Percentiles rank a stretch among this genome's conserved stretches.
Conservation (phyloP, 2,888 invertebrate genomes). For the Mesorhabditis spiculigera region DNA sequence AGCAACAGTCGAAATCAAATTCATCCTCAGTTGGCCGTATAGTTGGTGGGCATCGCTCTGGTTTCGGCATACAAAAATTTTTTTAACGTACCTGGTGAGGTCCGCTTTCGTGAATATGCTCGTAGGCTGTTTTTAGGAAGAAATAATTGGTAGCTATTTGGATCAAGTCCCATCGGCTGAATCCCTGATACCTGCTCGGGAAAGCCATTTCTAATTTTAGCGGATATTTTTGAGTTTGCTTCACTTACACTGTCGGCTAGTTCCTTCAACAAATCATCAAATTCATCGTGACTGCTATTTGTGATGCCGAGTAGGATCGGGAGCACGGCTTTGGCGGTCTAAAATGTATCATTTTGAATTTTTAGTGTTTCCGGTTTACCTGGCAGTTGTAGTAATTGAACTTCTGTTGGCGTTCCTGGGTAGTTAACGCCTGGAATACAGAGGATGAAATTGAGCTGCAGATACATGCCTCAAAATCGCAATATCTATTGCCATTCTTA, state of each 20-base stretch:
- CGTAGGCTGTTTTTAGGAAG: background rate
- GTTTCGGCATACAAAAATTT: background rate
- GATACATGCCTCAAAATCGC: background rate
- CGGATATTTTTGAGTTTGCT: background rate
- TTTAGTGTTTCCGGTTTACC: background rate
- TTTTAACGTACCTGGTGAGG: background rate
- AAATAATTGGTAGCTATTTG: background rate
- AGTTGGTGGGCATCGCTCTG: conserved; percentile 6
- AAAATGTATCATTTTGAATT: background rate
- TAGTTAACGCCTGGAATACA: background rate
- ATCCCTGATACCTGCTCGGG: background rate
- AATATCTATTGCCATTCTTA: background rate
- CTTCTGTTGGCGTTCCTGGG: background rate
- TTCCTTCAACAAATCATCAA: background rate
- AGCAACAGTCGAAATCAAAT: background rate
- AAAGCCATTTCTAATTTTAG: background rate
- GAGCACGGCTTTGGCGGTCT: background rate
- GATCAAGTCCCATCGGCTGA: background rate
- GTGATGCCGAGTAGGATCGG: background rate
- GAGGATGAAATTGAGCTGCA: background rate
- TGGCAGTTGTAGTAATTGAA: background rate
- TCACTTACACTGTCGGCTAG: background rate
- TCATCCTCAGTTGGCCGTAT: background rate
- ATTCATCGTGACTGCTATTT: background rate
- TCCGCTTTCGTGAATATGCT: background rate